Conservation (phyloP, 2,888 invertebrate species). For the Diabrotica balteata region DNA sequence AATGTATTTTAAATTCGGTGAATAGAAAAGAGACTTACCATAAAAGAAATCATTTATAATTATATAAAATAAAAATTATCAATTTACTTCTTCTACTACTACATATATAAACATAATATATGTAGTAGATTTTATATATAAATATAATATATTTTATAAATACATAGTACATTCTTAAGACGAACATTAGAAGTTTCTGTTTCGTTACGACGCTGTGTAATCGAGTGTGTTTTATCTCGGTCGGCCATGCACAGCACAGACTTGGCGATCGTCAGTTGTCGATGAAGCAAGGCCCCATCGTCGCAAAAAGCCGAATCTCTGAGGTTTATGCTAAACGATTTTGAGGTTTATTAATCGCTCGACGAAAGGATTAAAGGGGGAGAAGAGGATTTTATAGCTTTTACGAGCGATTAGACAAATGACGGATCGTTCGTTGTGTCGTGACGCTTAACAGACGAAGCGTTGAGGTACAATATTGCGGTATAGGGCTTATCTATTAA, state of each 20-base stretch:
- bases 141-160: no score
- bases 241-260: conserved; percentile 19
- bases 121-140: no score
- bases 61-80: no score
- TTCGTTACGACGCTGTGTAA: conserved; percentile 1
- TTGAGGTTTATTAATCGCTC: conserved; percentile 31
- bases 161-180: background rate
- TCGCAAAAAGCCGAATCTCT: conserved; percentile 13
- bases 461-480: conserved; percentile 10
- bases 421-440: conserved; percentile 14
- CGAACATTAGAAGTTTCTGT: background rate
- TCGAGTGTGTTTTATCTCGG: conserved; percentile 23
- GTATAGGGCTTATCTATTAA: background rate
- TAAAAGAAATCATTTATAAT: no score
- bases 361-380: conserved; percentile 12
- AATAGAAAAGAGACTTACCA: no score
- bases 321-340: conserved; percentile 29
- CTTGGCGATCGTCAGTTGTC: conserved; percentile 19
- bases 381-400: conserved; percentile 20
- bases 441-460: conserved; percentile 11
- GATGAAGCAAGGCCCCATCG: conserved; percentile 12
- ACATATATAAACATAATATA: no score
- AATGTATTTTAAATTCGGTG: no score
- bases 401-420: conserved; percentile 23
- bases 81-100: no score